Base-by-base conservation (phyloP, 1,140 invertebrate species). In the Caenorhabditis briggsae region DNA sequence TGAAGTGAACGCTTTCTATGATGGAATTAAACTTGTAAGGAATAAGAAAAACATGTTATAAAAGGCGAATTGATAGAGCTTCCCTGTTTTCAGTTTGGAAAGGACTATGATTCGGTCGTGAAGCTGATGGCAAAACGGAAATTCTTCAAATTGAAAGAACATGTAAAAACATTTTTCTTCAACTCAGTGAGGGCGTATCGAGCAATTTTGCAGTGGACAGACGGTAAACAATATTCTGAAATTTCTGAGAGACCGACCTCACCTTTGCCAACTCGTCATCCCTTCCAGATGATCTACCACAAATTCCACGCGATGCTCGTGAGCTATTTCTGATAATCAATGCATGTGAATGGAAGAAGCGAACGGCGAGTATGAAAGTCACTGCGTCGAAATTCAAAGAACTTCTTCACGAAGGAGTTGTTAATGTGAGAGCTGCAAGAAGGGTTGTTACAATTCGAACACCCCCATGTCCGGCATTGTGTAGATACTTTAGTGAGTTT, bases 281-380 rank as follows among this genome's bases (percentile, higher is more conserved):
- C 33, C 14, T 55, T 86, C 65, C 82, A 87, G 86, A 83, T 11
- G 83, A 90, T n/a, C 87, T 89, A 23, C 18, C 61, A 14, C 65
- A 88, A 20, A 55, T 91, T n/a, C 86, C 89, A 12, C 82, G 90
- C n/a, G 90, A 91, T 55, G 90, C 89, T 16, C 43, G 84, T 23
- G 90, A 91, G 84, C 84, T 91, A 18, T 91, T 91, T 78, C 56
- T 90, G 9, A 58, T 91, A 8, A 86, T 91, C 48, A 91, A 91
- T 78, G 88, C 86, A n/a, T 90, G 86, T 61, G 90, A 91, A 86
- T 91, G 90, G 90, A 86, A 86, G 65, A 55, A 82, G 65, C 82
- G 88, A 82, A 89, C 90, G 33, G 59, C 56, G 11, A 83, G 82
- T 55, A 48, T 56, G 50, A 87, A 89, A 46, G 74, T 87, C 56